Base-by-base conservation (phyloP, 2,113 vertebrate species). In the Tragelaphus imberbis region DNA sequence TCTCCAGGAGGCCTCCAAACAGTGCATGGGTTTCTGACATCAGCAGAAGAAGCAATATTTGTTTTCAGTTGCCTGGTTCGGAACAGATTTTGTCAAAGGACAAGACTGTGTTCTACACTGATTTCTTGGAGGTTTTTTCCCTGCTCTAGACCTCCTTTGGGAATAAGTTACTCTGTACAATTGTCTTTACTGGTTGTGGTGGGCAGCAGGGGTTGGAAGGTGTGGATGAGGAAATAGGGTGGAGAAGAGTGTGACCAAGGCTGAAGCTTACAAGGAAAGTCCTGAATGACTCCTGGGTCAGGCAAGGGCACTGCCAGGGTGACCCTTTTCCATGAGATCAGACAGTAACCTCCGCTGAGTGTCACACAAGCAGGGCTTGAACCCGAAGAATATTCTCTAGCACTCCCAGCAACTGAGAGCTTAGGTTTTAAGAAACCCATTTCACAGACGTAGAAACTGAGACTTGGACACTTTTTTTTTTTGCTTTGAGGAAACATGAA, bases 21-120 rank as follows among this genome's bases (percentile, higher is more conserved):
- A 49, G 28, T 14, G 47, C 25, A 36, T n/a, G 47, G n/a, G 59
- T 88, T 97, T 36, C 55, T 6, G 4, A 65, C 65, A 61, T 6
- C 5, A 11, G 82, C 10, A 30, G 33, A 81, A 79, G 53, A 63
- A 82, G 40, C 15, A 2, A 28, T 51, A 51, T 84, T 86, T 97
- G 94, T 92, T 96, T 95, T 95, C 61, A 21, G 15, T 85, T 58
- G 49, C 71, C 71, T 53, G 15, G 36, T 30, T 96, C 63, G 15
- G 51, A 89, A 91, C 47, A 55, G 68, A 84, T 96, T 94, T 96
- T 96, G 56, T 61, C 53, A 16, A 59, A 91, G 59, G 88, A 82
- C 77, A 88, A 81, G 63, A 30, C 15, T 3, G 6, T 7, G 12
- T 53, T 90, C 85, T 94, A 3, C 49, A 56, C 27, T 27, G 33